Evolutionary conservation across 2,888 invertebrate genomes (phyloP), one percentile per base, ranked within the genome.

Genomic region (Epinotia ramella): DNA sequence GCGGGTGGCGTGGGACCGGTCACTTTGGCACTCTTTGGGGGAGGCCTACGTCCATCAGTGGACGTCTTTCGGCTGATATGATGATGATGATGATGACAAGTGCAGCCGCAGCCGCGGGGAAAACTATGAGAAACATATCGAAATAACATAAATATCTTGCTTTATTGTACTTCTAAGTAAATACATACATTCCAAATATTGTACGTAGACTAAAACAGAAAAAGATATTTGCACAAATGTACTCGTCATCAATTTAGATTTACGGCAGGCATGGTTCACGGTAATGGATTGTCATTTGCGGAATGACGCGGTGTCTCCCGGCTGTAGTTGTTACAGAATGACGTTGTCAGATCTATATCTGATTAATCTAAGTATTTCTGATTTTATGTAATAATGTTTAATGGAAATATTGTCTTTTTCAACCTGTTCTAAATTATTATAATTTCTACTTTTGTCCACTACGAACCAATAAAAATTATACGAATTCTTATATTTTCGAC

Each of bases 251-350:
- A 65, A 75, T 75, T 75, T 60, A 70, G 70, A 75, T 74, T 74
- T 65, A 40, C 46, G 49, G 60, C 62, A 59, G 46, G 69, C 33
- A 60, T 46, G 74, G 59, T 60, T 70, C 65, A 40, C 69, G 24
- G 74, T 75, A 75, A 75, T 75, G 74, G 74, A 75, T 70, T 70
- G 74, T 75, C 74, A 65, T 70, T 75, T 65, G 74, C 20, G 64
- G 74, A 69, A 70, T 74, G 69, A 74, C 73, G 68, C 63, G 46
- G 68, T 24, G 57, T 64, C 33, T 63, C 24, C 16, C 18, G 49
- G 49, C 53, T 24, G 60, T 46, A 24, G 59, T 70, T 65, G 24
- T 60, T 70, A 69, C 65, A 59, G 18, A 46, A 73, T 65, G 65
- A 73, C 56, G 56, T 20, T 53, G 24, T 57, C 16, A 44, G 56